phyloP scores from a whole-genome alignment of 1,140 invertebrate species.

The Sarcophaga peregrina region DNA sequence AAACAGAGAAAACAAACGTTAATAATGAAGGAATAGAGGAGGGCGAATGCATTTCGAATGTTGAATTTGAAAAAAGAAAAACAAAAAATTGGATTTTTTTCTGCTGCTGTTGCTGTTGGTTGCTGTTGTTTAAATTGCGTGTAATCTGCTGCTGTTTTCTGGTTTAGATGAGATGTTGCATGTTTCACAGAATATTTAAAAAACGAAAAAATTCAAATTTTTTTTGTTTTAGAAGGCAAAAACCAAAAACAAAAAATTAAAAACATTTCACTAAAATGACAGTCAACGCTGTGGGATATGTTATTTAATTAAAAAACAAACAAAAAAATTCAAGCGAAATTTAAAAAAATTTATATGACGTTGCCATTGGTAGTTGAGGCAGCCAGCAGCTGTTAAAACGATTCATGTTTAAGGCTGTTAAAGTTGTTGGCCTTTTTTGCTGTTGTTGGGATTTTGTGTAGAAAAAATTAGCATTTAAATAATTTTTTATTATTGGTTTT shows the following conservation, averaged over 20 bases:
- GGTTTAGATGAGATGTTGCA: conserved; percentile 29
- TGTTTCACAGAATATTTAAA: conserved; percentile 17
- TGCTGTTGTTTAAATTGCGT: conserved; percentile 16
- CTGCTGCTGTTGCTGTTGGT: too few species aligned
- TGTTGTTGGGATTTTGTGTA: background rate
- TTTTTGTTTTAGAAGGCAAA: too few species aligned
- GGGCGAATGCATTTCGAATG: background rate
- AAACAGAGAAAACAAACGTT: too few species aligned
- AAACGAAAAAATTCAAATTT: too few species aligned
- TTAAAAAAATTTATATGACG: too few species aligned
- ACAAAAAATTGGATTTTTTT: background rate
- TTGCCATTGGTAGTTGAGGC: background rate
- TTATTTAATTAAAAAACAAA: conserved; percentile 1
- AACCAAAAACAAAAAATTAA: background rate
- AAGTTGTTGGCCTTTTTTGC: conserved; percentile 13
- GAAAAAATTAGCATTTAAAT: conserved; percentile 20
- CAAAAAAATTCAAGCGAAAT: too few species aligned
- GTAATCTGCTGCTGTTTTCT: conserved; percentile 8
- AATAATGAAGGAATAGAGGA: too few species aligned
- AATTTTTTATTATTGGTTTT: background rate
- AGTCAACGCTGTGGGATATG: conserved; percentile 35
- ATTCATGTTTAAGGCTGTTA: conserved; percentile 17
- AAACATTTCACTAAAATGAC: conserved; percentile 37
- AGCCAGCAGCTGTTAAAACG: conserved; percentile 14
- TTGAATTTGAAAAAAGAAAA: background rate